Conservation (phyloP, 1,140 invertebrate genomes). For the Drosophila punjabiensis region DNA sequence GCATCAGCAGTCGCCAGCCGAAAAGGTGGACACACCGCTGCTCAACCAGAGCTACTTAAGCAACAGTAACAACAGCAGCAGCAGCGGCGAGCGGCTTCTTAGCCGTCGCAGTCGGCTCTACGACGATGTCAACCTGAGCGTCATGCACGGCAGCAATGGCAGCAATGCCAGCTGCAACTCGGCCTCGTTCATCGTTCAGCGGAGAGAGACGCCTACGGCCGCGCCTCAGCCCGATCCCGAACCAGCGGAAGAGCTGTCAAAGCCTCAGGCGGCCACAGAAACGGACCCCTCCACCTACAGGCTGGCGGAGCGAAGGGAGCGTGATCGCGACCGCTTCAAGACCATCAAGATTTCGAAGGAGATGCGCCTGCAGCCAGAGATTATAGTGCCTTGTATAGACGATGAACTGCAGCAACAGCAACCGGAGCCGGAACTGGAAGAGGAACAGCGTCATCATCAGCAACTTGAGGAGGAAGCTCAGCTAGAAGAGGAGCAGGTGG, state of each 20-base stretch:
- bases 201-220: constrained; percentile 39
- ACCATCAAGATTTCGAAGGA: constrained; percentile 81
- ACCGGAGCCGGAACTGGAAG: constrained; percentile 22
- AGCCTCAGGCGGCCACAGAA: constrained; percentile 20
- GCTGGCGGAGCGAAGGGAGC: constrained; percentile 67
- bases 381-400: constrained; percentile 75
- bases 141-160: constrained; percentile 61
- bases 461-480: constrained; percentile 4
- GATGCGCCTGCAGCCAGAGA: constrained; percentile 53
- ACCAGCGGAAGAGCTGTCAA: constrained; percentile 13
- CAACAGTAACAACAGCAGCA: constrained; percentile 42
- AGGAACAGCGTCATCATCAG: constrained; percentile 11
- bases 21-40: constrained; percentile 28
- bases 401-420: constrained; percentile 53
- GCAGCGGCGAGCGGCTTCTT: constrained; percentile 68
- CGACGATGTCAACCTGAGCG: constrained; percentile 78
- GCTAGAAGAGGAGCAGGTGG: constrained; percentile 8
- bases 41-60: constrained; percentile 37
- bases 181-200: constrained; percentile 74
- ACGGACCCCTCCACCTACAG: constrained; percentile 59
- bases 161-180: constrained; percentile 62
- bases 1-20: constrained; percentile 9
- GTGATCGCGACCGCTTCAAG: constrained; percentile 84
- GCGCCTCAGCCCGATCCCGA: constrained; percentile 32
- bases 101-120: constrained; percentile 80